phyloP scores from a whole-genome alignment of 2,113 vertebrate species.

The Pleuronectes platessa region DNA sequence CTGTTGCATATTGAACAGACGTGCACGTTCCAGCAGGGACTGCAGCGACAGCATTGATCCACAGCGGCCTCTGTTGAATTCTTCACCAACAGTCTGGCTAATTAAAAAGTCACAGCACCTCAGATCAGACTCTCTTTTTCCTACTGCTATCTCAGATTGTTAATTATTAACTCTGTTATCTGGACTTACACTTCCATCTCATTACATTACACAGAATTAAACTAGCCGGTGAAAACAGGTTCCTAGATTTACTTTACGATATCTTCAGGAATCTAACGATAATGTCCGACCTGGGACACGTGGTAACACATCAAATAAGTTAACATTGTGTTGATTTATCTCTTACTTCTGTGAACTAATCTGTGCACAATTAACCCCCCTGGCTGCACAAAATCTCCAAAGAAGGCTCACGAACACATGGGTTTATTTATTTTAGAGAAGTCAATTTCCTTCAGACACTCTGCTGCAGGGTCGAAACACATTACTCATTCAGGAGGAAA shows the following conservation, averaged over 20 bases:
- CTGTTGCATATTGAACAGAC: conserved; percentile 22
- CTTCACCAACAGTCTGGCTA: conserved; percentile 25
- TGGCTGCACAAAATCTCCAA: neutral
- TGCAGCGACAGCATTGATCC: conserved; percentile 27
- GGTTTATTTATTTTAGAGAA: neutral
- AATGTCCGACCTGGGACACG: neutral
- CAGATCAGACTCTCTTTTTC: neutral
- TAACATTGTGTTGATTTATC: neutral
- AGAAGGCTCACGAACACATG: neutral
- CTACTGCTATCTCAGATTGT: conserved; percentile 6
- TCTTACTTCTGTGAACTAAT: neutral
- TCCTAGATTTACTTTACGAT: neutral
- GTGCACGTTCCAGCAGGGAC: conserved; percentile 11
- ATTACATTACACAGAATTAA: neutral
- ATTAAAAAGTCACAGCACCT: neutral
- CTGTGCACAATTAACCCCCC: neutral
- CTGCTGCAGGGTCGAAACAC: neutral
- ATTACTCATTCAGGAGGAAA: conserved; percentile 1
- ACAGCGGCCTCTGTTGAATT: neutral
- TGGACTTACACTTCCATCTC: neutral
- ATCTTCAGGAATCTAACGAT: neutral
- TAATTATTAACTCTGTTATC: conserved; percentile 16
- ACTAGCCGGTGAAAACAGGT: neutral
- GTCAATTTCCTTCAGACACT: neutral
- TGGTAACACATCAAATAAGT: neutral